A percentile compares a stretch with the other conserved stretches of the same genome.
Conservation (phyloP, 1,140 invertebrate species). For the Drosophila sp. region DNA sequence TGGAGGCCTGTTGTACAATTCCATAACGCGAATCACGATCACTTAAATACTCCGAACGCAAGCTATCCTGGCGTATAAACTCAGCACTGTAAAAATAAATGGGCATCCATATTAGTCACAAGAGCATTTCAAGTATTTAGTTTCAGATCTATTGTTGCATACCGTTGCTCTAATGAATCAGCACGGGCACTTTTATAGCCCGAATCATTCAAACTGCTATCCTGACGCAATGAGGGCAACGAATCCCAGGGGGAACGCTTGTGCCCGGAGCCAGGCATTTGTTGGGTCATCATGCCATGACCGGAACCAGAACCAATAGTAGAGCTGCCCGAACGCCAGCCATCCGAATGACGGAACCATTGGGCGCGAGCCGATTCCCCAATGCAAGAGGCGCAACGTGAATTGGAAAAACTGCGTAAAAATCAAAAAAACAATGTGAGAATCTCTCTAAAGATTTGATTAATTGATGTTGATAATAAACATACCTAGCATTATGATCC, state of each 20-base stretch:
- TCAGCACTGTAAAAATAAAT: conserved; percentile 86
- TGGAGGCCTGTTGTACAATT: conserved; percentile 95
- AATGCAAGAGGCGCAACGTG: conserved; percentile 91
- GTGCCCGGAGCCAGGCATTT: conserved; percentile 82
- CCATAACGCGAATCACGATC: conserved; percentile 93
- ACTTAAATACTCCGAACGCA: conserved; percentile 94
- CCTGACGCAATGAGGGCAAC: conserved; percentile 90
- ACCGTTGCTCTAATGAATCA: conserved; percentile 93
- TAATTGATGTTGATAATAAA: background rate
- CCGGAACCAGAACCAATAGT: conserved; percentile 86
- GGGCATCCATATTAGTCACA: background rate
- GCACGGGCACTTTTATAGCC: conserved; percentile 93
- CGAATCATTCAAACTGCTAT: conserved; percentile 92
- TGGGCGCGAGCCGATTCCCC: conserved; percentile 92
- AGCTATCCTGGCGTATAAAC: conserved; percentile 94
- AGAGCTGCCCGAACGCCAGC: conserved; percentile 91
- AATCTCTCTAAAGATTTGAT: background rate
- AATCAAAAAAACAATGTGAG: background rate
- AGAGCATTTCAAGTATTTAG: background rate
- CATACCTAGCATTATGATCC: conserved; percentile 91
- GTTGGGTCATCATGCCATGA: conserved; percentile 80
- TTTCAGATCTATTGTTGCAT: conserved; percentile 34
- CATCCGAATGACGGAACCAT: conserved; percentile 94
- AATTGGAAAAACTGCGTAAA: conserved; percentile 84
- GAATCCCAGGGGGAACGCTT: conserved; percentile 93